These are phyloP conservation scores for Bovichtus variegatus DNA, from an alignment of 2,797 vertebrate genomes.

Conservation along the genomic window DNA sequence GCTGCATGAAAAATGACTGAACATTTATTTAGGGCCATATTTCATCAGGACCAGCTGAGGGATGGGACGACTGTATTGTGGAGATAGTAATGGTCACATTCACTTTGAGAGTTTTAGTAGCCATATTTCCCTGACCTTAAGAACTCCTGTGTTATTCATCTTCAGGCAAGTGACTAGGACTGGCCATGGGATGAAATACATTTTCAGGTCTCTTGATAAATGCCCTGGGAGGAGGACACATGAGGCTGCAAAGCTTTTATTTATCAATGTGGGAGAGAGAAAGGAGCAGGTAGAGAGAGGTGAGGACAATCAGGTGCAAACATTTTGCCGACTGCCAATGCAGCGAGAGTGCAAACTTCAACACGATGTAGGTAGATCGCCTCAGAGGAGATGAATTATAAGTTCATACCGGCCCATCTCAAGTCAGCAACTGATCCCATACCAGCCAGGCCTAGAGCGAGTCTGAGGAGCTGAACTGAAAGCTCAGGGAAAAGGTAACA, in stretches of 20 bases:
- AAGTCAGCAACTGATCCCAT: conserved; percentile 64
- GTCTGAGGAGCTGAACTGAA: conserved; percentile 57
- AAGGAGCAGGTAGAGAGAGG: conserved; percentile 53
- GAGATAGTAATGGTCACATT: conserved; percentile 84
- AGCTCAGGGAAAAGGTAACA: conserved; percentile 49
- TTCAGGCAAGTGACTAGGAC: conserved; percentile 73
- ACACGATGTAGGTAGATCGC: conserved; percentile 44
- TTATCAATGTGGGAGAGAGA: conserved; percentile 74
- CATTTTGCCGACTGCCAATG: conserved; percentile 72
- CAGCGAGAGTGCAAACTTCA: conserved; percentile 55
- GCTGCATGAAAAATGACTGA: conserved; percentile 62
- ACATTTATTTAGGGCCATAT: conserved; percentile 73
- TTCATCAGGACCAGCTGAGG: conserved; percentile 68
- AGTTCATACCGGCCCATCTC: conserved; percentile 41
- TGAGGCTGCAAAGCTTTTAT: conserved; percentile 75
- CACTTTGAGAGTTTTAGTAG: conserved; percentile 85
- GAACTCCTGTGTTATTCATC: conserved; percentile 83
- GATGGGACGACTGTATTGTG: conserved; percentile 82
- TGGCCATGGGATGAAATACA: conserved; percentile 85
- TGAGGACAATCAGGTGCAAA: conserved; percentile 58
- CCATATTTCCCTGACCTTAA: conserved; percentile 84
- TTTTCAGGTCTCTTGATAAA: conserved; percentile 79
- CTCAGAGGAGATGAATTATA: conserved; percentile 69
- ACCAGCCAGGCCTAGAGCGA: conserved; percentile 65
- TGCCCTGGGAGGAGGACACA: conserved; percentile 62